Evolutionary conservation across 2,113 vertebrate species (phyloP).

Genomic region (Pelvicachromis taeniatus): DNA sequence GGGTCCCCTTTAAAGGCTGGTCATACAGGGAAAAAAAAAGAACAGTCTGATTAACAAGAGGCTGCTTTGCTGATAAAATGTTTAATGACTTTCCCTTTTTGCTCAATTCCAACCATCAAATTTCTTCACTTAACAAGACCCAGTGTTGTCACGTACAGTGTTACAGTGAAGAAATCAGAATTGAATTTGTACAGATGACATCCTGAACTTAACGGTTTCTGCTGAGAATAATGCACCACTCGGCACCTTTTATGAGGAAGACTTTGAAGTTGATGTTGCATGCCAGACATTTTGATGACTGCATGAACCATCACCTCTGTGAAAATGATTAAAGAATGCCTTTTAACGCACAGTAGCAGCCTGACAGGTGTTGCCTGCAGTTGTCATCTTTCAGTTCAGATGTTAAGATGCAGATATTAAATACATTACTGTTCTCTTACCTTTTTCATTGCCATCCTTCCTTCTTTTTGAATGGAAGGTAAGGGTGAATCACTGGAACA

Average conservation of each 20-base stretch:
- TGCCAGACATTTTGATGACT: slow-evolving; percentile 47
- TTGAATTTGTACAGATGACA: neutral
- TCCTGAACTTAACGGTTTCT: neutral
- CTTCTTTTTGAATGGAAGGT: slow-evolving; percentile 70
- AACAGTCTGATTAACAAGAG: neutral
- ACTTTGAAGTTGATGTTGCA: slow-evolving; percentile 60
- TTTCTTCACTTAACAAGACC: neutral
- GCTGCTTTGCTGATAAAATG: neutral
- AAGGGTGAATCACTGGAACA: slow-evolving; percentile 55
- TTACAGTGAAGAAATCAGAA: neutral
- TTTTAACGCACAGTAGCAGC: neutral
- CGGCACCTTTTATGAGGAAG: neutral
- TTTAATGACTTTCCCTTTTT: neutral
- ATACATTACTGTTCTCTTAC: slow-evolving; percentile 44
- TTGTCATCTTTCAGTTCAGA: slow-evolving; percentile 4
- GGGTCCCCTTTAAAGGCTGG: neutral
- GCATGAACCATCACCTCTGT: slow-evolving; percentile 60
- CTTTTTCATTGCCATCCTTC: slow-evolving; percentile 57
- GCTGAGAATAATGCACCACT: neutral
- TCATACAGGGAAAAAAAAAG: neutral
- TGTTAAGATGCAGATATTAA: slow-evolving; percentile 41
- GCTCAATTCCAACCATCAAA: neutral
- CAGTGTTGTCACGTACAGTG: neutral
- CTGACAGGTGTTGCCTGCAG: slow-evolving; percentile 21
- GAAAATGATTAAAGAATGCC: neutral